Conservation (phyloP, 2,113 vertebrate species). For the Solea solea region DNA sequence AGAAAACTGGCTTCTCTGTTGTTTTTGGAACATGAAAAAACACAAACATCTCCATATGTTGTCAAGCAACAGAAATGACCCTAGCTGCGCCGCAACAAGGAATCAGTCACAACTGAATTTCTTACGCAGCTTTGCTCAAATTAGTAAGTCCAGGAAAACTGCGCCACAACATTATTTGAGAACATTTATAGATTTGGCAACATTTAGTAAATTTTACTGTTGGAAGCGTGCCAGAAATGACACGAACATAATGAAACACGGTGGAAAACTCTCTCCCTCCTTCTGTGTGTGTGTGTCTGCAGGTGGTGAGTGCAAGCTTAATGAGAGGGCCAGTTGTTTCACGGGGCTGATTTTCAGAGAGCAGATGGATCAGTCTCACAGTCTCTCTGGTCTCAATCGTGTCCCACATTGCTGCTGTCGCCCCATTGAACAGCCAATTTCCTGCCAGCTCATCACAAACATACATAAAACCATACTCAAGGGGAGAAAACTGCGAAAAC, state of each 20-base stretch:
- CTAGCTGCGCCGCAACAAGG: no score
- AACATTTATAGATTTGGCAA: no score
- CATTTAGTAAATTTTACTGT: conserved; percentile 1
- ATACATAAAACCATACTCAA: conserved; percentile 33
- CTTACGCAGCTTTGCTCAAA: background rate
- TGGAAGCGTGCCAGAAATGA: conserved; percentile 18
- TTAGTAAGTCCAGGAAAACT: background rate
- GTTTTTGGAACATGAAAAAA: background rate
- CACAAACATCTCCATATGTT: background rate
- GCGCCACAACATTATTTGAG: no score
- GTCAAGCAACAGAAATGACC: background rate
- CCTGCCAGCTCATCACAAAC: conserved; percentile 68
- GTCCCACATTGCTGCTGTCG: conserved; percentile 71
- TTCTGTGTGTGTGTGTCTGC: conserved; percentile 30
- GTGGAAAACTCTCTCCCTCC: background rate
- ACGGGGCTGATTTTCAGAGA: conserved; percentile 62
- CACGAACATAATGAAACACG: conserved; percentile 29
- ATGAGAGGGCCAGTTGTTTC: conserved; percentile 75
- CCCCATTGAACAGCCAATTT: conserved; percentile 74
- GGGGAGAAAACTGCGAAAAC: conserved; percentile 24
- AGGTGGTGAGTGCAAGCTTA: conserved; percentile 58
- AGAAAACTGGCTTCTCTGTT: no score
- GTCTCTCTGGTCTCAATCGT: conserved; percentile 72
- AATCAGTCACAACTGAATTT: background rate
- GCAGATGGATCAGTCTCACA: conserved; percentile 73